Percentiles rank a stretch among this genome's conserved stretches.
phyloP scores from a whole-genome alignment of 2,888 invertebrate species.

The Cantharis flavilabris region DNA sequence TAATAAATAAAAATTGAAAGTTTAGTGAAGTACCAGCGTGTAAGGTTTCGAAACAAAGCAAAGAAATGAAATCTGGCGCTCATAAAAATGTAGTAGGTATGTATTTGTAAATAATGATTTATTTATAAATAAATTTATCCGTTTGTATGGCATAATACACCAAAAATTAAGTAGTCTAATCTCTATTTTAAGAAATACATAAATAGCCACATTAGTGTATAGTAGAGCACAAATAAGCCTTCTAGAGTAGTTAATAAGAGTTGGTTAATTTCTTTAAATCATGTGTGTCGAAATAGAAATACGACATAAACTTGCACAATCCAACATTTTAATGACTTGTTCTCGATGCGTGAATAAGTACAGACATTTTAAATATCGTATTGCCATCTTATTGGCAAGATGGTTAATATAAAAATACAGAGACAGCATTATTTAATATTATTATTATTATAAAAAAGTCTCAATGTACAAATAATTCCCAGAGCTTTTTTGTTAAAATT shows the following conservation, averaged over 20 bases:
- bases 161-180: neutral
- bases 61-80: neutral
- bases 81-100: neutral
- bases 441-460: neutral
- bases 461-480: neutral
- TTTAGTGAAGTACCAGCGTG: neutral
- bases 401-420: neutral
- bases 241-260: neutral
- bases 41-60: neutral
- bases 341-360: conserved; percentile 23
- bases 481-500: neutral
- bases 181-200: neutral
- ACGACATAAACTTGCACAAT: conserved; percentile 21
- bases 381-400: neutral
- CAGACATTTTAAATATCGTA: conserved; percentile 10
- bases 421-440: neutral
- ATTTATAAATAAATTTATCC: neutral
- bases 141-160: neutral
- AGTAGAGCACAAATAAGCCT: neutral
- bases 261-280: conserved; percentile 8
- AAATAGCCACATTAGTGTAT: neutral
- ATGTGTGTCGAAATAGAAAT: conserved; percentile 23
- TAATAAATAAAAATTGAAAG: neutral
- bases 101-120: neutral
- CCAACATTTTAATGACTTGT: conserved; percentile 18